These are phyloP conservation scores for Micronycteris hirsuta DNA, from an alignment of 2,113 vertebrate genomes.

Conservation along the genomic window DNA sequence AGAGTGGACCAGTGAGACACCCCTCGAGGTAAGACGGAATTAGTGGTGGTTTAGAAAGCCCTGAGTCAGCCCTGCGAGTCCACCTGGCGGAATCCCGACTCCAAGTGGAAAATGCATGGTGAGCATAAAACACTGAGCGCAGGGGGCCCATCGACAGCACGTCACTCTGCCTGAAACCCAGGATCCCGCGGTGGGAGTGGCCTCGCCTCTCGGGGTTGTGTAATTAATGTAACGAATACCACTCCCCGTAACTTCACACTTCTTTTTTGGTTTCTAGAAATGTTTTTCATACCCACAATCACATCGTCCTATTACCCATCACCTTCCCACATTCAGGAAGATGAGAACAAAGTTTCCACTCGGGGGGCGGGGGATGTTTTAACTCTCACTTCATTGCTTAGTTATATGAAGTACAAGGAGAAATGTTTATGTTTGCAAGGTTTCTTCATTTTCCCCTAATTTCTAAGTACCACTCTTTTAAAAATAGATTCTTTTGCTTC, in stretches of 20 bases:
- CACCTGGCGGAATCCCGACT: background rate
- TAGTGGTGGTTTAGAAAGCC: background rate
- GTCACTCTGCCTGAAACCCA: fast-evolving
- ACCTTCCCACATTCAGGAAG: background rate
- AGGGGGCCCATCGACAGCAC: fast-evolving
- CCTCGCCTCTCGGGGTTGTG: fast-evolving
- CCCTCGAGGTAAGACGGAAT: background rate
- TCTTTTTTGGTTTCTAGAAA: conserved; percentile 29
- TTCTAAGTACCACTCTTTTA: background rate
- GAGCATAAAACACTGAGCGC: background rate
- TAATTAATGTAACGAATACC: background rate
- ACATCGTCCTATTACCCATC: background rate
- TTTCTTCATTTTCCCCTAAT: background rate
- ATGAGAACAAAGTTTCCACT: background rate
- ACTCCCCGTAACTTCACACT: background rate
- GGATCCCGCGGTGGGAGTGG: fast-evolving
- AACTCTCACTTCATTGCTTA: background rate
- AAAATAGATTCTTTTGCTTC: conserved; percentile 21
- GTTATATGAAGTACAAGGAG: background rate
- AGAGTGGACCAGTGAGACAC: background rate
- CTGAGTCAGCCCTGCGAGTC: background rate
- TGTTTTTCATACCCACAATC: conserved; percentile 22
- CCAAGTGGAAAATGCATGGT: background rate
- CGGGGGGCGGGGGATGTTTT: background rate
- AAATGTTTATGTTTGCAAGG: background rate